Evolutionary conservation across 1,140 invertebrate genomes (phyloP).

Genomic region (Colletes latitarsis): DNA sequence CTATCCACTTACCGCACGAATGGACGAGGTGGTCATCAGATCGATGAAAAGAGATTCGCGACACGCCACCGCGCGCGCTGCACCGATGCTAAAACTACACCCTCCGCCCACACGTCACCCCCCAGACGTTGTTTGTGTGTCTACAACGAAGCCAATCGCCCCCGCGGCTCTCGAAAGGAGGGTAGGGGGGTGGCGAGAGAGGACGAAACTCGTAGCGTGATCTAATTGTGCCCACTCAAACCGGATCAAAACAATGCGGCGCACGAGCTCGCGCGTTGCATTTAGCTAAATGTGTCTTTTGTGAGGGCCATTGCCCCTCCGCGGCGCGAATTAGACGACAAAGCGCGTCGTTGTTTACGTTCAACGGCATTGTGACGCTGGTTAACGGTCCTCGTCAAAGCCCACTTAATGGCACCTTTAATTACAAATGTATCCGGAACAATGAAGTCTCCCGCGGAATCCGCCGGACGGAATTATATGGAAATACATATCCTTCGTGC

Average conservation of each 20-base stretch:
- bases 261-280: conserved; percentile 13
- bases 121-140: not conserved
- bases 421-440: conserved; percentile 2
- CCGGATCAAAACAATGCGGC: conserved; percentile 37
- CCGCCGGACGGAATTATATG: not conserved
- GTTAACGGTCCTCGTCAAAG: conserved; percentile 16
- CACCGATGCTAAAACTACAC: conserved; percentile 52
- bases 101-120: not conserved
- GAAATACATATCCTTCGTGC: not conserved
- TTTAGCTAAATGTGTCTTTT: conserved; percentile 46
- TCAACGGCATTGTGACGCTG: not conserved
- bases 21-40: conserved; percentile 73
- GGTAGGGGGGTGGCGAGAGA: not conserved
- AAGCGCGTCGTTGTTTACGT: conserved; percentile 18
- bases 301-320: conserved; percentile 22
- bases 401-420: conserved; percentile 27
- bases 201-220: conserved; percentile 30
- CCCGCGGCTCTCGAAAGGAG: not conserved
- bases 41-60: conserved; percentile 78
- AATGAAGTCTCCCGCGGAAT: conserved; percentile 2
- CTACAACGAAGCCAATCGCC: conserved; percentile 46
- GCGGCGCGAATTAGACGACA: conserved; percentile 18
- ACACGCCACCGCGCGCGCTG: conserved; percentile 65
- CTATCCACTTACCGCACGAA: conserved; percentile 73
- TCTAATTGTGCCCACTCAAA: conserved; percentile 46